Evolutionary conservation across 2,113 vertebrate genomes (phyloP).

Genomic region (Sapajus apella): DNA sequence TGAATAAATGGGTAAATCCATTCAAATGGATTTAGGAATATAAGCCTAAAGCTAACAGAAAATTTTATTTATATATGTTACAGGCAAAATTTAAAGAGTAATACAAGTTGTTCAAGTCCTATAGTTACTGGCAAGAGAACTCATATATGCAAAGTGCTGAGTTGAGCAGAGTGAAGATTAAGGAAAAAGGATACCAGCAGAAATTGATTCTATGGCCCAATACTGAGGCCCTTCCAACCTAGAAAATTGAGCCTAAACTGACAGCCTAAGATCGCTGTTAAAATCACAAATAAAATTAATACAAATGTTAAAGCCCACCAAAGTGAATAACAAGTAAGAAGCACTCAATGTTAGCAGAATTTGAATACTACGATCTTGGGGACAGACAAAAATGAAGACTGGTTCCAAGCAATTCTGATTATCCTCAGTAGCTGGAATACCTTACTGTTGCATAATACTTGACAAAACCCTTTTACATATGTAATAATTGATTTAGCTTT

Average conservation of each 20-base stretch:
- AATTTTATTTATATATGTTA: not conserved
- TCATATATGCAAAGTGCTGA: not conserved
- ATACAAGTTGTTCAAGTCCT: not conserved
- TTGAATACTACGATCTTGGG: not conserved
- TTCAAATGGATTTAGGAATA: not conserved
- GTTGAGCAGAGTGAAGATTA: not conserved
- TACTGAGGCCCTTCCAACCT: not conserved
- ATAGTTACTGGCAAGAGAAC: not conserved
- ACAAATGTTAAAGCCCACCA: not conserved
- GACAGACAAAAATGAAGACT: conserved; percentile 17
- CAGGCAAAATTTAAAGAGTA: conserved; percentile 27
- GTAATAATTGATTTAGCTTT: not conserved
- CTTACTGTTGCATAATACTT: not conserved
- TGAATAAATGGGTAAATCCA: not conserved
- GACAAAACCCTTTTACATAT: not conserved
- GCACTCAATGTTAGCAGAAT: not conserved
- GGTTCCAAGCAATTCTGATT: not conserved
- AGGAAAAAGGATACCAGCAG: not conserved
- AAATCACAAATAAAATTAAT: conserved; percentile 3
- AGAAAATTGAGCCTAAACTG: not conserved
- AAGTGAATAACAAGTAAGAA: not conserved
- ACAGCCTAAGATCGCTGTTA: not conserved
- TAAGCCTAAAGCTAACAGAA: not conserved
- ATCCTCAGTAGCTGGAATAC: not conserved
- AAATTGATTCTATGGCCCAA: not conserved